Percentiles rank a stretch among this genome's conserved stretches.
phyloP scores from a whole-genome alignment of 2,113 vertebrate genomes.

The Calyptommatus sinebrachiatus region DNA sequence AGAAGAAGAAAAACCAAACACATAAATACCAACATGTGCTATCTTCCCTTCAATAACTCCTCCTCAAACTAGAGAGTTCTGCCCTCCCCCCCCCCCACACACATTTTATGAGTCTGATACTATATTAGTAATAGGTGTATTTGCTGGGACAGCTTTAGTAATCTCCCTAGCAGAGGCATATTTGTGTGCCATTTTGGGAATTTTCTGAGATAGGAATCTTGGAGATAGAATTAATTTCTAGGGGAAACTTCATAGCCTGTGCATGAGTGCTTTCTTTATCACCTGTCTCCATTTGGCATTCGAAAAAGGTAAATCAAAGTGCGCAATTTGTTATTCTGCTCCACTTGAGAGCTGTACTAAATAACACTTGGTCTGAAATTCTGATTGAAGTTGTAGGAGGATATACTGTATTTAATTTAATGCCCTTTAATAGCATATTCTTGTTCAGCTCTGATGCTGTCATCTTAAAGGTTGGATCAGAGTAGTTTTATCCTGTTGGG shows the following conservation, averaged over 20 bases:
- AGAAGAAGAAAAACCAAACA: constrained; percentile 48
- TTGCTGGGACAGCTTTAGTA: constrained; percentile 82
- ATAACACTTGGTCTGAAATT: constrained; percentile 88
- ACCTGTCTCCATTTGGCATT: constrained; percentile 91
- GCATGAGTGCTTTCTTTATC: constrained; percentile 90
- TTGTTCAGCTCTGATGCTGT: constrained; percentile 80
- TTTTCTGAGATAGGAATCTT: constrained; percentile 91
- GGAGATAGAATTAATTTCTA: constrained; percentile 98
- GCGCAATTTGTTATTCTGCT: constrained; percentile 86
- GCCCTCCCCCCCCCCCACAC: constrained; percentile 17
- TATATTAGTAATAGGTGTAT: constrained; percentile 73
- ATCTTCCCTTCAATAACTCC: neutral
- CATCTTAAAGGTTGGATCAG: constrained; percentile 83
- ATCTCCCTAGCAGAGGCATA: constrained; percentile 85
- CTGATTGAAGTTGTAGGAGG: constrained; percentile 87
- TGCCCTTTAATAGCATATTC: constrained; percentile 87
- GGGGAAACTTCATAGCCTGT: constrained; percentile 89
- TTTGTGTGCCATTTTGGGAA: constrained; percentile 91
- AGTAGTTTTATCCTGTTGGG: constrained; percentile 74
- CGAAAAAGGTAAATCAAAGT: constrained; percentile 89
- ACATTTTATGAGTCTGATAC: constrained; percentile 43
- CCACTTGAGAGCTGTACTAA: constrained; percentile 88
- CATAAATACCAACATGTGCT: constrained; percentile 39
- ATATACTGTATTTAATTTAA: constrained; percentile 91
- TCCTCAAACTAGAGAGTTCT: constrained; percentile 28